A percentile compares a stretch with the other conserved stretches of the same genome.
Evolutionary conservation across 2,797 vertebrate species (phyloP).

Genomic region (Galaxias olidus): DNA sequence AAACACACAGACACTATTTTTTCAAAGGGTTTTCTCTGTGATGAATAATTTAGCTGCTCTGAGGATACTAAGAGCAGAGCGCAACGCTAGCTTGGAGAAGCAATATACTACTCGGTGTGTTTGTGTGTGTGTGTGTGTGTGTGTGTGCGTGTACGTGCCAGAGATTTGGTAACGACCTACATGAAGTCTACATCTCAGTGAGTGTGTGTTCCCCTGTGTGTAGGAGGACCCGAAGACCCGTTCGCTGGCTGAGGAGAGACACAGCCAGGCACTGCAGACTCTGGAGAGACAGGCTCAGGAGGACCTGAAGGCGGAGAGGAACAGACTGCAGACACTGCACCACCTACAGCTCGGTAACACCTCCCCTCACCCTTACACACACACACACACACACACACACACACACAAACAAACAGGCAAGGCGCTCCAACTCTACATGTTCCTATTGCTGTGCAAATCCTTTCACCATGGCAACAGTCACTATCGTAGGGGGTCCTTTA

Average conservation of each 20-base stretch:
- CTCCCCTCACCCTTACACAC: constrained; percentile 2
- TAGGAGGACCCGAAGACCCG: constrained; percentile 75
- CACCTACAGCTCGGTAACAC: constrained; percentile 78
- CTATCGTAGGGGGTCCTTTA: constrained; percentile 54
- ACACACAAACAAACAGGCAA: constrained; percentile 36
- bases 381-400: constrained; percentile 12
- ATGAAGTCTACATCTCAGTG: neutral
- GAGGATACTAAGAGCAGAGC: constrained; percentile 25
- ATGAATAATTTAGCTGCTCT: constrained; percentile 64
- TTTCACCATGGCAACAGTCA: constrained; percentile 71
- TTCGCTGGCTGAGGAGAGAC: constrained; percentile 76
- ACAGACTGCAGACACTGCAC: constrained; percentile 82
- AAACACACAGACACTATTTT: neutral
- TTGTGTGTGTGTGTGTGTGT: constrained; percentile 2
- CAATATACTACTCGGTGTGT: constrained; percentile 16
- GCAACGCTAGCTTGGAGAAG: constrained; percentile 11
- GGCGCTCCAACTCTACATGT: constrained; percentile 65
- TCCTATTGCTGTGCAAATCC: constrained; percentile 70
- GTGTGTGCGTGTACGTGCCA: constrained; percentile 9
- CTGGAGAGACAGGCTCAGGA: constrained; percentile 83
- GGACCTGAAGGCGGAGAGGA: constrained; percentile 81
- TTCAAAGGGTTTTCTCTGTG: constrained; percentile 33
- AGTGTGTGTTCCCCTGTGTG: constrained; percentile 33
- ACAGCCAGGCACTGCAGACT: constrained; percentile 78
- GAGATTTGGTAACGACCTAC: no score